Conservation (phyloP, 2,113 vertebrate genomes). For the Clinocottus analis region DNA sequence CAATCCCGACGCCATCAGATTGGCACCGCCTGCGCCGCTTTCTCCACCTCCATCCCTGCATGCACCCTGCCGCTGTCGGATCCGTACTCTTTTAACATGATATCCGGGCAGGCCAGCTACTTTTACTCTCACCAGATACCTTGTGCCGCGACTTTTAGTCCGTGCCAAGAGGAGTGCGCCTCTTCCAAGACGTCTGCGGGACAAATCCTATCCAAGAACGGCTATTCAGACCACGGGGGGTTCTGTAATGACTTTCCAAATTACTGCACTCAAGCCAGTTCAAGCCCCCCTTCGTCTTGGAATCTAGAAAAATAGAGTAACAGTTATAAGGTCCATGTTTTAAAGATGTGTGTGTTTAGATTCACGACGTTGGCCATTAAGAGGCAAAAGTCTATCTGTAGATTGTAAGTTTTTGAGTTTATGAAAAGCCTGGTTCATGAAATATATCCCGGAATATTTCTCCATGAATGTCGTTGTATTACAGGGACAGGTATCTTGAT, state of each 20-base stretch:
- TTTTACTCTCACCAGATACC: slow-evolving; percentile 81
- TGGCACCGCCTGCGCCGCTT: slow-evolving; percentile 71
- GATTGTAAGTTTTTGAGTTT: background rate
- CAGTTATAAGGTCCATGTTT: background rate
- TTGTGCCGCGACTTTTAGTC: slow-evolving; percentile 53
- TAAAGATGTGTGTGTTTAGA: slow-evolving; percentile 3
- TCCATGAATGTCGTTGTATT: background rate
- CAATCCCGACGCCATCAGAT: slow-evolving; percentile 72
- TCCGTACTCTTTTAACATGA: slow-evolving; percentile 76
- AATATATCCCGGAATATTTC: background rate
- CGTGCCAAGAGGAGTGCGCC: slow-evolving; percentile 67
- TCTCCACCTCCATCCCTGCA: slow-evolving; percentile 72
- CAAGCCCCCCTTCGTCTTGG: slow-evolving; percentile 51
- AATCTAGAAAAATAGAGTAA: slow-evolving; percentile 59
- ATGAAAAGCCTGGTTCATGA: background rate
- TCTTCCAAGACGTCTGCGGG: slow-evolving; percentile 58
- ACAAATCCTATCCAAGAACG: slow-evolving; percentile 61
- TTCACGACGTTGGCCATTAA: background rate
- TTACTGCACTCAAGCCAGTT: slow-evolving; percentile 67
- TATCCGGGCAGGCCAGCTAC: slow-evolving; percentile 81
- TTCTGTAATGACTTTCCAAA: slow-evolving; percentile 70
- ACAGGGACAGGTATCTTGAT: background rate
- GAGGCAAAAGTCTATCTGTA: background rate
- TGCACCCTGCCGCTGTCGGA: slow-evolving; percentile 72
- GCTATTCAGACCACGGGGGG: slow-evolving; percentile 64